phyloP scores from a whole-genome alignment of 2,797 vertebrate species.

The Serranus cabrilla region DNA sequence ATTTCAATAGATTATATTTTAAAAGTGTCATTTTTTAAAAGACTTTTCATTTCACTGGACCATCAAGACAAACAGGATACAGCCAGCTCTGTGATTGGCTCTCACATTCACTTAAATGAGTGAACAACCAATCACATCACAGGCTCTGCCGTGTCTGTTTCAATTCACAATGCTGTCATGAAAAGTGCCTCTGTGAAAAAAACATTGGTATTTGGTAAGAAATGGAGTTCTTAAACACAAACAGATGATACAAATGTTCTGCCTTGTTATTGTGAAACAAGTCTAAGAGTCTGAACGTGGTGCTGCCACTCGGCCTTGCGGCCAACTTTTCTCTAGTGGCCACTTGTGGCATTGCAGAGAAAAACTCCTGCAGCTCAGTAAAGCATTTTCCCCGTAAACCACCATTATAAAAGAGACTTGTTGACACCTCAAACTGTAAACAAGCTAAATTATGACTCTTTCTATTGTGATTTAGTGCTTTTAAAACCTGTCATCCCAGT shows the following conservation, averaged over 20 bases:
- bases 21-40: neutral
- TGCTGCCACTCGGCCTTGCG: too few species aligned
- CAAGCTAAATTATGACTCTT: too few species aligned
- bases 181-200: neutral
- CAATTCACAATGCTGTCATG: neutral
- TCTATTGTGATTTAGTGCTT: too few species aligned
- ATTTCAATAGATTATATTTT: neutral
- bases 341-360: too few species aligned
- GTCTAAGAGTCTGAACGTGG: too few species aligned
- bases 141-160: neutral
- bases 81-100: neutral
- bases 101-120: neutral
- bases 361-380: too few species aligned
- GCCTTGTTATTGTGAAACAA: neutral
- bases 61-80: neutral
- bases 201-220: too few species aligned
- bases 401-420: too few species aligned
- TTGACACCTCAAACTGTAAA: too few species aligned
- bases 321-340: too few species aligned
- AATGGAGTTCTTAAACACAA: neutral
- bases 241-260: neutral
- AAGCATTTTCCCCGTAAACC: too few species aligned
- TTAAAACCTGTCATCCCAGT: too few species aligned
- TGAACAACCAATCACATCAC: neutral
- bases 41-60: neutral